Evolutionary conservation across 2,797 vertebrate genomes (phyloP).

Genomic region (Semaprochilodus insignis): DNA sequence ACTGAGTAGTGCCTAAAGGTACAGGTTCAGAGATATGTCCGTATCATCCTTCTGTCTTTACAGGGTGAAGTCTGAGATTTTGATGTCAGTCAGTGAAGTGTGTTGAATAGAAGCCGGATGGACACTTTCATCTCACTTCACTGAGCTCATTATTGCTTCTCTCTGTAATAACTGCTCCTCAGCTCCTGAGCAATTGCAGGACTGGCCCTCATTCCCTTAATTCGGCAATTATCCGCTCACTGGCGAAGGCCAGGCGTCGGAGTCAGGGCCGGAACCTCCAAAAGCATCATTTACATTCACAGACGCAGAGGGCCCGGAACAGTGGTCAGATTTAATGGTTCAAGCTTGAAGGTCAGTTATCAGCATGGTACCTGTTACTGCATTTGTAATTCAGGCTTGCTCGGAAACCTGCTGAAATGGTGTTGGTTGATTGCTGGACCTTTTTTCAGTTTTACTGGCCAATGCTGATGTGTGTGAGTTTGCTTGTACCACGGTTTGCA

Average conservation of each 20-base stretch:
- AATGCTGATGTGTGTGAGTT: background rate
- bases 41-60: background rate
- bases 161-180: conserved; percentile 17
- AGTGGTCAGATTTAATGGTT: conserved; percentile 14
- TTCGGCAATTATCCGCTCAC: conserved; percentile 13
- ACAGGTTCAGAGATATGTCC: too few species aligned
- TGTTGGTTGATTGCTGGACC: too few species aligned
- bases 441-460: background rate
- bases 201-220: conserved; percentile 2
- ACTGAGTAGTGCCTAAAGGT: too few species aligned
- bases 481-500: too few species aligned
- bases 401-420: background rate
- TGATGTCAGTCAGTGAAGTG: background rate
- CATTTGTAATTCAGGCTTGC: background rate
- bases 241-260: background rate
- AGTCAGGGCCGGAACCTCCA: conserved; percentile 9
- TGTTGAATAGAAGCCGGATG: conserved; percentile 1
- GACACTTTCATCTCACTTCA: conserved; percentile 4
- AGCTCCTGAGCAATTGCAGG: conserved; percentile 1
- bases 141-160: conserved; percentile 21
- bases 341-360: conserved; percentile 28
- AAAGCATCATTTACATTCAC: conserved; percentile 37
- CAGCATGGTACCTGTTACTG: background rate
- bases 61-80: background rate
- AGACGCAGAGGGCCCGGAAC: conserved; percentile 4